phyloP scores from a whole-genome alignment of 2,797 vertebrate genomes.

The Sebastiscus albofasciatus region DNA sequence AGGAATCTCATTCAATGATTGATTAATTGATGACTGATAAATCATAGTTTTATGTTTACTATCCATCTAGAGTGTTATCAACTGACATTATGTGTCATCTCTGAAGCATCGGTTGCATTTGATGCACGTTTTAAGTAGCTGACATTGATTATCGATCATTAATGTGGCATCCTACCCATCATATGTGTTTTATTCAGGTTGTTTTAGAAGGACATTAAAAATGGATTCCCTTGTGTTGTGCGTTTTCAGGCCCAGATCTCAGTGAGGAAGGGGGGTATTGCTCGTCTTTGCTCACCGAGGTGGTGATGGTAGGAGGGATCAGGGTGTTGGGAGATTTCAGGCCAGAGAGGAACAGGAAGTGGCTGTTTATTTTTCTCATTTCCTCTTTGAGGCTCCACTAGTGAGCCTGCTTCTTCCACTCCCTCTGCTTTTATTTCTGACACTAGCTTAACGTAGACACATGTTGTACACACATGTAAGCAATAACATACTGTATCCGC shows the following conservation, averaged over 20 bases:
- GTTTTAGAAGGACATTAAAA: background rate
- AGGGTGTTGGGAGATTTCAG: constrained; percentile 70
- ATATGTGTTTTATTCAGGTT: background rate
- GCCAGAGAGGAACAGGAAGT: constrained; percentile 84
- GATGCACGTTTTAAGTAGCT: background rate
- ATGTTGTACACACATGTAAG: background rate
- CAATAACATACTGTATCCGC: background rate
- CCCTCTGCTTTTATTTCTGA: constrained; percentile 64
- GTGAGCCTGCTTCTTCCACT: constrained; percentile 71
- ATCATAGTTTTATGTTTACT: background rate
- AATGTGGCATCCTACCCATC: background rate
- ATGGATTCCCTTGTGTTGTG: background rate
- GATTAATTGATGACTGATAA: background rate
- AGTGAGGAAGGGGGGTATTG: background rate
- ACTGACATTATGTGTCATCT: background rate
- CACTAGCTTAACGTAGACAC: constrained; percentile 15
- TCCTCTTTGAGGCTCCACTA: constrained; percentile 79
- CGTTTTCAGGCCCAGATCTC: background rate
- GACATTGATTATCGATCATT: background rate
- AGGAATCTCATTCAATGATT: background rate
- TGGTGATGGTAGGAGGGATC: constrained; percentile 59
- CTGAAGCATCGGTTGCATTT: background rate
- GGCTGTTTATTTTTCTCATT: constrained; percentile 87
- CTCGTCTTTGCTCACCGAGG: constrained; percentile 43
- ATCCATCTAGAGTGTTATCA: background rate